These are phyloP conservation scores for Hirundichthys speculiger DNA, from an alignment of 2,113 vertebrate genomes.

Conservation along the genomic window DNA sequence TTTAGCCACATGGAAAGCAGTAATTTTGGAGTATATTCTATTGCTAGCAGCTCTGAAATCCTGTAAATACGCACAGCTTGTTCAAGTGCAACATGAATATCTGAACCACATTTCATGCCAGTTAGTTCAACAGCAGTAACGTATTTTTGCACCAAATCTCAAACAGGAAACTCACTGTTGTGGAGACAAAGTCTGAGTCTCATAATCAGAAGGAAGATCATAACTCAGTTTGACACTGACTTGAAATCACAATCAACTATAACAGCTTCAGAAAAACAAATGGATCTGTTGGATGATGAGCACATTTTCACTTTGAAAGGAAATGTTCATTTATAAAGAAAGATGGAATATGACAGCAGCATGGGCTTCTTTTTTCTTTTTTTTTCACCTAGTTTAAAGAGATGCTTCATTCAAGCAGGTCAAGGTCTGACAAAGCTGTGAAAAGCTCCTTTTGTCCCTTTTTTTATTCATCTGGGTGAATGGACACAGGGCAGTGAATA, in stretches of 20 bases:
- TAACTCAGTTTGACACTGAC: neutral
- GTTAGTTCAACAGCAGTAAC: neutral
- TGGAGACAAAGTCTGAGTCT: neutral
- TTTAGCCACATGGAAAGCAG: neutral
- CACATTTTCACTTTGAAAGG: conserved; percentile 11
- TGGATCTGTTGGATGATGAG: conserved; percentile 5
- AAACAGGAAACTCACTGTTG: neutral
- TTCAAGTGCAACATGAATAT: neutral
- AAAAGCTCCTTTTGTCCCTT: neutral
- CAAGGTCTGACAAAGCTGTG: conserved; percentile 1
- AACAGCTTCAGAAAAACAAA: conserved; percentile 3
- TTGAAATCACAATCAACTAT: neutral
- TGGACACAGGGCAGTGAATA: neutral
- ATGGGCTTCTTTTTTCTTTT: neutral
- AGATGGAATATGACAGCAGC: conserved; percentile 1
- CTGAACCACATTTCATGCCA: conserved; percentile 7
- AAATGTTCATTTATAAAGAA: conserved; percentile 5
- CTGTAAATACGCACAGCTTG: neutral
- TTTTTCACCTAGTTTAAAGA: neutral
- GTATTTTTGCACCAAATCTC: neutral
- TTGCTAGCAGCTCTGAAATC: neutral
- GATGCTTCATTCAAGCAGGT: neutral
- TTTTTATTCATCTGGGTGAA: conserved; percentile 1
- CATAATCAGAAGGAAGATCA: neutral
- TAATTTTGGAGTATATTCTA: neutral